Evolutionary conservation across 53 echinoderm and acorn worm species (phyloP), one percentile per base, ranked within the genome.

Genomic region (Actinopyga echinites): DNA sequence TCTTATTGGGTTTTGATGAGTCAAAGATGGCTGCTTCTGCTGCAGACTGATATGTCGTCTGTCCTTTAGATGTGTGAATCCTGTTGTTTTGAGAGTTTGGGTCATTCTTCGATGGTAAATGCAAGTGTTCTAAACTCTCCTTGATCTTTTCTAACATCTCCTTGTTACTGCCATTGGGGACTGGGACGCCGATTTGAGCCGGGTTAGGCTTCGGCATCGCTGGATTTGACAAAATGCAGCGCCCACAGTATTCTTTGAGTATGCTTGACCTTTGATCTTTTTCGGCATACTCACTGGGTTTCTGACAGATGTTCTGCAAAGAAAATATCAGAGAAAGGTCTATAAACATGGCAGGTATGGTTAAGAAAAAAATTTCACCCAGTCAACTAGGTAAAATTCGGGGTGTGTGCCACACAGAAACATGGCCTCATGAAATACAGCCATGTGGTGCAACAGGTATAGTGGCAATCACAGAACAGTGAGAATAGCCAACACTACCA

Each of bases 141-240:
- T 85, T 89, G 62, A 95, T 95, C 56, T 93, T 91, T 43, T 84
- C 84, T 49, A 95, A 83, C 96, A 95, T 95, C 74, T 95, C 87
- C 52, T 82, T 83, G 65, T 91, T 87, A 83, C 91, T 93, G 66
- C 93, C 89, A 44, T 93, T 86, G 82, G 59, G 84, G 74, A 85
- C 86, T 64, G 86, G 86, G 65, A 91, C 75, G 66, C 94, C 86
- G 59, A 83, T 66, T 69, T 73, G 80, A 60, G 86, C 86, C 84
- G 69, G 42, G 24, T n/a, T 69, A 69, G 69, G 69, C 69, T 43
- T 69, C 69, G 69, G 69, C 69, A 69, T 69, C 43, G 38, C 69
- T 69, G 69, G 69, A 69, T 69, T 69, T 38, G n/a, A 69, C 69
- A 36, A 69, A 38, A 69, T 23, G 26, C 38, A 38, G 69, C 69